Evolutionary conservation across 2,888 invertebrate genomes (phyloP).

Genomic region (Himalopsyche japonica): DNA sequence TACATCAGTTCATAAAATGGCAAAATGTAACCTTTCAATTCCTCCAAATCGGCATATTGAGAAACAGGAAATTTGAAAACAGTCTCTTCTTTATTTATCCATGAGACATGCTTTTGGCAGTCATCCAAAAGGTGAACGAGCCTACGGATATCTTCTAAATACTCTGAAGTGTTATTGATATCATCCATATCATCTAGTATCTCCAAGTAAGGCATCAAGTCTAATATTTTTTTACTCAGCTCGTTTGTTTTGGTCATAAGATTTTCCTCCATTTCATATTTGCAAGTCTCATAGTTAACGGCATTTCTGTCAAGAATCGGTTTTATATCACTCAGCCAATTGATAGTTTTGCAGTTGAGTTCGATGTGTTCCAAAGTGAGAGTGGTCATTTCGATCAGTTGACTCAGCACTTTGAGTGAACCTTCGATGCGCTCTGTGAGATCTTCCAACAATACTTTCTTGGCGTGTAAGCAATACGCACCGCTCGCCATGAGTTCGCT

Average conservation of each 20-base stretch:
- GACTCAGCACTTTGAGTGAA: constrained; percentile 68
- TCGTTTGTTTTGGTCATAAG: constrained; percentile 69
- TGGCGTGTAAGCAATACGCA: constrained; percentile 78
- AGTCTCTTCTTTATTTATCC: constrained; percentile 89
- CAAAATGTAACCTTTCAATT: constrained; percentile 71
- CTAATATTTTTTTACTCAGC: constrained; percentile 71
- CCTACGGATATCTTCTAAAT: constrained; percentile 75
- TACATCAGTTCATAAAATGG: constrained; percentile 75
- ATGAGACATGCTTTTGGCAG: constrained; percentile 74
- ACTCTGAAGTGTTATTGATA: constrained; percentile 74
- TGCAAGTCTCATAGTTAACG: constrained; percentile 76
- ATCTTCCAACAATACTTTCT: constrained; percentile 69
- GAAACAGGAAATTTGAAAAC: constrained; percentile 82
- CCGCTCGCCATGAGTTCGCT: constrained; percentile 81
- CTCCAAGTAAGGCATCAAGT: constrained; percentile 74
- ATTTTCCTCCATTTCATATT: constrained; percentile 83
- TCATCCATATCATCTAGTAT: constrained; percentile 86
- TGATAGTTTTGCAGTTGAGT: constrained; percentile 79
- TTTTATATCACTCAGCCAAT: constrained; percentile 81
- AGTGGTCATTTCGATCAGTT: constrained; percentile 76
- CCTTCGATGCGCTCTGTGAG: constrained; percentile 71
- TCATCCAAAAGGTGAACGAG: constrained; percentile 75
- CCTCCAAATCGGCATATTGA: constrained; percentile 76
- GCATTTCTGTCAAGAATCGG: constrained; percentile 82
- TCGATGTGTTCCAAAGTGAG: constrained; percentile 75